phyloP scores from a whole-genome alignment of 2,797 vertebrate genomes.

The Schizothorax lantsangensis region DNA sequence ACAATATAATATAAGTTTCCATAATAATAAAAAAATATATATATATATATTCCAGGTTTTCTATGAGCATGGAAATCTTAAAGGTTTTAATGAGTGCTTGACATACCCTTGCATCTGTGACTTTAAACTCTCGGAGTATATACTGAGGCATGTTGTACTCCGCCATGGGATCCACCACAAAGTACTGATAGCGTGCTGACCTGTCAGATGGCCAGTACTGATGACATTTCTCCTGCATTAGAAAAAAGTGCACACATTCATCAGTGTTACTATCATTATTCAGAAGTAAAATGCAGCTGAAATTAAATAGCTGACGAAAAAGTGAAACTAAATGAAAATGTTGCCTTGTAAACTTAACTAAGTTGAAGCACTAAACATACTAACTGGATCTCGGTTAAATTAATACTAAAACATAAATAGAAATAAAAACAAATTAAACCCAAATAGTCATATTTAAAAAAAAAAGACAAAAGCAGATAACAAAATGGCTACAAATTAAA shows the following conservation, averaged over 20 bases:
- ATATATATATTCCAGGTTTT: not conserved
- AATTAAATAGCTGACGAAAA: not conserved
- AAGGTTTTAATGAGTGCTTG: not conserved
- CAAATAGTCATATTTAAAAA: not conserved
- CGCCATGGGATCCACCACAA: conserved; percentile 99
- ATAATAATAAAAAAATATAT: not conserved
- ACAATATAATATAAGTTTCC: not conserved
- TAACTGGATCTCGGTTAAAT: not conserved
- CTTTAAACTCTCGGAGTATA: conserved; percentile 98
- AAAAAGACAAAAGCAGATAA: not conserved
- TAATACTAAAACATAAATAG: not conserved
- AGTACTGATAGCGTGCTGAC: conserved; percentile 98
- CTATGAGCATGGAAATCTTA: not conserved
- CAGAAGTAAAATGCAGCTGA: not conserved
- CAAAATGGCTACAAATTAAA: not conserved
- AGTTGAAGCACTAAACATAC: not conserved
- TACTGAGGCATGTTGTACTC: conserved; percentile 99
- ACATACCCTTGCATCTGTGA: conserved; percentile 97
- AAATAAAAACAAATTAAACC: not conserved
- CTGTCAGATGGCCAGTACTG: conserved; percentile 99
- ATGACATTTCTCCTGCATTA: conserved; percentile 93
- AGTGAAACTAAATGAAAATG: not conserved
- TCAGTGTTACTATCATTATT: not conserved
- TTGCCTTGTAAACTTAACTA: too few relatives aligned
- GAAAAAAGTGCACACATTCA: conserved; percentile 51